Evolutionary conservation across 2,113 vertebrate species (phyloP), one percentile per base, ranked within the genome.

Genomic region (Scopus umbretta): DNA sequence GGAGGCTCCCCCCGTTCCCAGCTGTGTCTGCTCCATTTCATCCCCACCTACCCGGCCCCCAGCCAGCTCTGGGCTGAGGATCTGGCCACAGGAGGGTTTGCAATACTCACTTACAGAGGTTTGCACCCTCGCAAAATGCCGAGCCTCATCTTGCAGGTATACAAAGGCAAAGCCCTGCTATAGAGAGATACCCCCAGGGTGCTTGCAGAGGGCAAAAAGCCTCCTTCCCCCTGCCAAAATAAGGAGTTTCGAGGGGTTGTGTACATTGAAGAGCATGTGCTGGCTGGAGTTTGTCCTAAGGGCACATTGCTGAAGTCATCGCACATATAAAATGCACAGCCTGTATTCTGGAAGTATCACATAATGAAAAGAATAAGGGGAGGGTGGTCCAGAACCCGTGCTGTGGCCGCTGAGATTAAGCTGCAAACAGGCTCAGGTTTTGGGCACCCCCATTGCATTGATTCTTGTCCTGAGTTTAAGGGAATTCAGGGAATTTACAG

Each of bases 291-390:
- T 22, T 45, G 34, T 29, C 47, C 47, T 11, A 6, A 68, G 59
- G 45, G 43, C 63, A 52, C 1, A 1, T 29, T 1, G 0, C 49
- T 62, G 17, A 59, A 52, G 45, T 16, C 9, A 5, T 11, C 3
- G 1, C 3, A 0, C 0, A 1, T 43, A 26, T 59, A 43, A 78
- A 86, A 68, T 9, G 21, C 21, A 26, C 6, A 43, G 72, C 13
- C 25, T 29, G 19, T 19, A 5, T 20, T 30, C 72, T 76, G 43
- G 9, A 6, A n/a, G 18, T n/a, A 58, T 23, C 62, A 8, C 20
- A 6, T 25, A 25, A 42, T 30, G 25, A 5, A 42, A 42, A 49
- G 15, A 29, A 22, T 29, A 49, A 65, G 53, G 23, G 53, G 11
- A 29, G 6, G 11, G 27, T 15, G 43, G 43, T 58, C 20, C 43